A percentile compares a stretch with the other conserved stretches of the same genome.
phyloP scores from a whole-genome alignment of 2,113 vertebrate species.

The Siniperca knerii region DNA sequence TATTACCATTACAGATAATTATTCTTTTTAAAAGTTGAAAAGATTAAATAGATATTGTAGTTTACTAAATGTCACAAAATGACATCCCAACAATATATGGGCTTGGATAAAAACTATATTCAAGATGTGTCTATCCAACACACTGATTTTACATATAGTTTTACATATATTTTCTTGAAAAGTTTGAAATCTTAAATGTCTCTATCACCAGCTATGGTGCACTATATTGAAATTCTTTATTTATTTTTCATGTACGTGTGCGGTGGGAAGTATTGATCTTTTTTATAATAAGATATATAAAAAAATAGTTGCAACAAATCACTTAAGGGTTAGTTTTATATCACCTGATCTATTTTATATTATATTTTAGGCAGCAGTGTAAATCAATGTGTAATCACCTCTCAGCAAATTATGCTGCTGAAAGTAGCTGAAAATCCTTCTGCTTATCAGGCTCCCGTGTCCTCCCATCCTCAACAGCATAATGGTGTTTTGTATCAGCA shows the following conservation, averaged over 20 bases:
- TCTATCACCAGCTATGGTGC: background rate
- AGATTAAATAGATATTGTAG: background rate
- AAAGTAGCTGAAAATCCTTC: slow-evolving; percentile 53
- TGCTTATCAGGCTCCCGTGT: slow-evolving; percentile 44
- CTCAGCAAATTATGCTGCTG: slow-evolving; percentile 53
- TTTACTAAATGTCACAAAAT: background rate
- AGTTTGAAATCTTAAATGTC: background rate
- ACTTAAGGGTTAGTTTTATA: slow-evolving; percentile 8
- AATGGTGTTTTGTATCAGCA: slow-evolving; percentile 59
- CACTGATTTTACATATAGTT: background rate
- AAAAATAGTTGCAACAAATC: slow-evolving; percentile 22
- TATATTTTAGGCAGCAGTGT: slow-evolving; percentile 28
- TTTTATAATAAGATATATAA: slow-evolving; percentile 7
- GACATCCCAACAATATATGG: background rate
- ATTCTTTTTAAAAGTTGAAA: background rate
- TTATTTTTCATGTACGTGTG: background rate
- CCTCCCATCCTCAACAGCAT: slow-evolving; percentile 49
- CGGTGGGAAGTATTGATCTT: slow-evolving; percentile 13
- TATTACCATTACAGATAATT: background rate
- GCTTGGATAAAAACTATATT: background rate
- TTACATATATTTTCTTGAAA: background rate
- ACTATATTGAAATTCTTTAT: slow-evolving; percentile 5
- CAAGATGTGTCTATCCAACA: background rate
- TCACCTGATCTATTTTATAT: slow-evolving; percentile 25
- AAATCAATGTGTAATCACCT: slow-evolving; percentile 58